Percentiles rank a stretch among this genome's conserved stretches.
Evolutionary conservation across 2,113 vertebrate species (phyloP).

Genomic region (Hippocampus comes): DNA sequence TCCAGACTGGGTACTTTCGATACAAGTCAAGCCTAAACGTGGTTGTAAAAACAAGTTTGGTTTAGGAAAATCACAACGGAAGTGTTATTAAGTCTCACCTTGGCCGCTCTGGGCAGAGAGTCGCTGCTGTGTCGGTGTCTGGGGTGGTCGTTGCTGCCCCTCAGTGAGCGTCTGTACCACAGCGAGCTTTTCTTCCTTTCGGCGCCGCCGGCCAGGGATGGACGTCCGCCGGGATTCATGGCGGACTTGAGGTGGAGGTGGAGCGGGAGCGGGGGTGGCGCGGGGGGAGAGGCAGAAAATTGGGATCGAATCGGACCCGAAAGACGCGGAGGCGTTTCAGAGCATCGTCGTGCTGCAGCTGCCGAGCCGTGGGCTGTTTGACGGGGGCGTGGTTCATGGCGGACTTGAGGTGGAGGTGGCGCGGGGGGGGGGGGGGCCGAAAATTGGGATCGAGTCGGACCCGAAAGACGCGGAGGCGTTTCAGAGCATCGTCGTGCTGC

Average conservation of each 20-base stretch:
- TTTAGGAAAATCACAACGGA: too few relatives aligned
- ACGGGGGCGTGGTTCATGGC: slow-evolving; percentile 72
- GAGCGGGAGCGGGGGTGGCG: slow-evolving; percentile 14
- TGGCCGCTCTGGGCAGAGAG: slow-evolving; percentile 72
- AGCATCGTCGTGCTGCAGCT: slow-evolving; percentile 32
- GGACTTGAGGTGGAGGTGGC: slow-evolving; percentile 22
- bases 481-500: slow-evolving; percentile 22
- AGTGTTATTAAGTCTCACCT: slow-evolving; percentile 69
- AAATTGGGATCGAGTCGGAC: not conserved
- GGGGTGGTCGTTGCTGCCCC: slow-evolving; percentile 51
- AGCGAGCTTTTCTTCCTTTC: slow-evolving; percentile 57
- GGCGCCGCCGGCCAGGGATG: slow-evolving; percentile 26
- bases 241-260: slow-evolving; percentile 24
- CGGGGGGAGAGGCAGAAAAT: not conserved
- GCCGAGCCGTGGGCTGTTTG: slow-evolving; percentile 32
- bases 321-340: not conserved
- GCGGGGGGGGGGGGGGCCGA: not conserved
- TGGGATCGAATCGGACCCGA: not conserved
- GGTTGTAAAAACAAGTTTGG: too few relatives aligned
- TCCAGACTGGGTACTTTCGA: too few relatives aligned
- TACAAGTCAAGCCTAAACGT: too few relatives aligned
- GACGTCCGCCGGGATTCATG: slow-evolving; percentile 76
- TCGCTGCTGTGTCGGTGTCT: slow-evolving; percentile 64
- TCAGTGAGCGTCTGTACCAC: slow-evolving; percentile 57
- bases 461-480: not conserved